These are phyloP conservation scores for Hypselothyrea guttata DNA, from an alignment of 2,888 invertebrate species.

Conservation along the genomic window DNA sequence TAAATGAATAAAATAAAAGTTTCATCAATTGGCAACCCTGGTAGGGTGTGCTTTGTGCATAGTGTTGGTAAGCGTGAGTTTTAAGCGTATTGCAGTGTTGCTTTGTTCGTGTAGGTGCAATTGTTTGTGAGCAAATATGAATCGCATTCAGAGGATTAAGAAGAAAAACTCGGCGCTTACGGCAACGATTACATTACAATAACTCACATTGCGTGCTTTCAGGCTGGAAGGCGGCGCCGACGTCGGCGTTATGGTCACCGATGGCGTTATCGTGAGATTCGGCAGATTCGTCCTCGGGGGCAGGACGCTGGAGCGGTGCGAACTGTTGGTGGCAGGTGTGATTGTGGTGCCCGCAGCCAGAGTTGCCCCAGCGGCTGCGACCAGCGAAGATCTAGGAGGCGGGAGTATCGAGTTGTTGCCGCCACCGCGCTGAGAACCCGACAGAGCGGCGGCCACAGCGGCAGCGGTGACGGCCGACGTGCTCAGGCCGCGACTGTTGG, in stretches of 20 bases:
- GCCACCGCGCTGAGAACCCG: constrained; percentile 66
- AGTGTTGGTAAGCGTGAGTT: constrained; percentile 72
- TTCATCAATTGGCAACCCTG: too few species aligned
- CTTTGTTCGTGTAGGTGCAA: constrained; percentile 12
- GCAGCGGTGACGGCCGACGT: constrained; percentile 70
- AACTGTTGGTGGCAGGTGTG: constrained; percentile 72
- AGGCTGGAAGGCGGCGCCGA: constrained; percentile 85
- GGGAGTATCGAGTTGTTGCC: constrained; percentile 76
- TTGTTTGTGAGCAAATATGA: constrained; percentile 10
- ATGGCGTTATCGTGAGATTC: constrained; percentile 85
- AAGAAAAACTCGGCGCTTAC: constrained; percentile 78
- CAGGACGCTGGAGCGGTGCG: constrained; percentile 76
- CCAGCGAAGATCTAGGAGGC: constrained; percentile 82
- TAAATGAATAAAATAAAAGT: too few species aligned
- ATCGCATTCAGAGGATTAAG: neutral
- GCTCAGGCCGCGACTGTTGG: constrained; percentile 67
- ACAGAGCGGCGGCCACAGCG: constrained; percentile 56
- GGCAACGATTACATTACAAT: constrained; percentile 82
- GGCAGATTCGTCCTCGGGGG: constrained; percentile 82
- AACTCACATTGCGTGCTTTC: constrained; percentile 83
- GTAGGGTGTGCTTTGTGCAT: constrained; percentile 15
- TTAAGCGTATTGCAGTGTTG: constrained; percentile 10
- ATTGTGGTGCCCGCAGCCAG: constrained; percentile 84
- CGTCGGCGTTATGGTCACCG: constrained; percentile 89
- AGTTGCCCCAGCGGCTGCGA: constrained; percentile 85